Evolutionary conservation across 2,113 vertebrate species (phyloP).

Genomic region (Hippocampus barbouri): DNA sequence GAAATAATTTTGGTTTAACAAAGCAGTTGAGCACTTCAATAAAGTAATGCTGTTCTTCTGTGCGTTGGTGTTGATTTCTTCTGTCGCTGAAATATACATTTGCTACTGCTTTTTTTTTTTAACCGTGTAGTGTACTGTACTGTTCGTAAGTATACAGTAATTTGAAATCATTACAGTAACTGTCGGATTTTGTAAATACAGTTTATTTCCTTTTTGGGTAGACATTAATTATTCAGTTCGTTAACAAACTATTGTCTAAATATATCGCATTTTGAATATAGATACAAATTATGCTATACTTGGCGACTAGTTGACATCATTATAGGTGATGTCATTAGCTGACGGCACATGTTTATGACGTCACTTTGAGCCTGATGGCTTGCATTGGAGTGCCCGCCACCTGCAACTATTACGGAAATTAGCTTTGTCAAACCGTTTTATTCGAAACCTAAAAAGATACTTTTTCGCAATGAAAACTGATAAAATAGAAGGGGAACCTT

Average conservation of each 20-base stretch:
- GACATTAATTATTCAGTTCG: neutral
- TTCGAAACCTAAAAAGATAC: neutral
- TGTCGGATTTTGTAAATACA: too few species aligned
- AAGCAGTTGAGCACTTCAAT: too few species aligned
- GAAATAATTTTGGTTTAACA: too few species aligned
- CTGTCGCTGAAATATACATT: too few species aligned
- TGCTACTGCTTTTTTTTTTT: too few species aligned
- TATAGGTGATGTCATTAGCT: neutral
- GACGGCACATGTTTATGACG: slow-evolving; percentile 1
- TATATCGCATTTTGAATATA: neutral
- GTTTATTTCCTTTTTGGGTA: neutral
- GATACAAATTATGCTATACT: neutral
- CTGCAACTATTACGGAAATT: neutral
- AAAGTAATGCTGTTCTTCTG: too few species aligned
- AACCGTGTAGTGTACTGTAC: too few species aligned
- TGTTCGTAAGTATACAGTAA: too few species aligned
- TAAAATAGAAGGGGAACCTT: neutral
- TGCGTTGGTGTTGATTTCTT: too few species aligned
- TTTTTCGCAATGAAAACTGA: neutral
- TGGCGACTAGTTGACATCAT: neutral
- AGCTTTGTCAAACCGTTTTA: neutral
- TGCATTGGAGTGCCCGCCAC: neutral
- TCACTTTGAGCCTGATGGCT: neutral
- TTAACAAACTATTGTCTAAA: neutral
- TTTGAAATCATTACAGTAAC: too few species aligned